Evolutionary conservation across 2,888 invertebrate genomes (phyloP).

Genomic region (Neoscelio sp.): DNA sequence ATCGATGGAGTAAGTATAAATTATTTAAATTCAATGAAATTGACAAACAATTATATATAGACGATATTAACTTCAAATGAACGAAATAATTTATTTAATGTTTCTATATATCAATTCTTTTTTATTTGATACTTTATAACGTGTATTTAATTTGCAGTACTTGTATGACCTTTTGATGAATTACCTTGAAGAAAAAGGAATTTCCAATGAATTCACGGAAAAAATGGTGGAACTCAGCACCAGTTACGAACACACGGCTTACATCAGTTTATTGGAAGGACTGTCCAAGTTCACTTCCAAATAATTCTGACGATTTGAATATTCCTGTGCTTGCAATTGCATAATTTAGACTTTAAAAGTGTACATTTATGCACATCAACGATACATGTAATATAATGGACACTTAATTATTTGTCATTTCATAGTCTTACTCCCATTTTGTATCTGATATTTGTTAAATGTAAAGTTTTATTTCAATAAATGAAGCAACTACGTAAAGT

Average conservation of each 20-base stretch:
- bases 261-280: slow-evolving; percentile 94
- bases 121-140: neutral
- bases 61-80: no score
- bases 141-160: slow-evolving; percentile 87
- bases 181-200: slow-evolving; percentile 97
- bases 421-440: slow-evolving; percentile 39
- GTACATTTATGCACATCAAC: slow-evolving; percentile 44
- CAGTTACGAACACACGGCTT: slow-evolving; percentile 95
- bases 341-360: slow-evolving; percentile 33
- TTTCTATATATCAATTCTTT: slow-evolving; percentile 11
- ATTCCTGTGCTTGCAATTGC: neutral
- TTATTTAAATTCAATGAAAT: no score
- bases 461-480: slow-evolving; percentile 42
- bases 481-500: slow-evolving; percentile 3
- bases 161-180: slow-evolving; percentile 97
- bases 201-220: slow-evolving; percentile 96
- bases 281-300: slow-evolving; percentile 93
- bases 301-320: slow-evolving; percentile 69
- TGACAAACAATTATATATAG: no score
- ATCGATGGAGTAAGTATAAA: slow-evolving; percentile 93
- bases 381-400: slow-evolving; percentile 43
- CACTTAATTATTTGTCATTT: slow-evolving; percentile 24
- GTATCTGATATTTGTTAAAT: slow-evolving; percentile 37
- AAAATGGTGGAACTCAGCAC: slow-evolving; percentile 95
- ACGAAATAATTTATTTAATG: slow-evolving; percentile 4